phyloP scores from a whole-genome alignment of 2,888 invertebrate species.

The Ditylenchus weischeri region DNA sequence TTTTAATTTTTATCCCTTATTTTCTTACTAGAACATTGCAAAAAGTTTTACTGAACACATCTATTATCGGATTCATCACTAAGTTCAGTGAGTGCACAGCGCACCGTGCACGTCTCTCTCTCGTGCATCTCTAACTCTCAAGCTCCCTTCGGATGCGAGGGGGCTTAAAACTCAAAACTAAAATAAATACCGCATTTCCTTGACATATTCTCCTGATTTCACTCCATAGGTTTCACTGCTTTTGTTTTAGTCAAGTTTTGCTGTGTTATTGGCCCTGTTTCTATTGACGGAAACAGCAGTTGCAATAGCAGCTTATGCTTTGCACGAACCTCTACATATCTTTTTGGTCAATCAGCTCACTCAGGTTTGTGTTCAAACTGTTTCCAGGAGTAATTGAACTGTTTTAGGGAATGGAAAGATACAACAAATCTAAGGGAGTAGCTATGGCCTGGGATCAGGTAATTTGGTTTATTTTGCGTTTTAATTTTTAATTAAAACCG shows the following conservation, averaged over 20 bases:
- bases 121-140: no score
- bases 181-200: no score
- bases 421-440: constrained; percentile 45
- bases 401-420: constrained; percentile 45
- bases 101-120: no score
- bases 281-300: constrained; percentile 54
- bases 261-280: constrained; percentile 51
- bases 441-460: constrained; percentile 51
- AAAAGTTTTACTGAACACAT: no score
- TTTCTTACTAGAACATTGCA: no score
- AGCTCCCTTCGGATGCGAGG: no score
- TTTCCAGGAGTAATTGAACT: neutral
- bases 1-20: no score
- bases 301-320: constrained; percentile 53
- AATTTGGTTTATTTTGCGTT: constrained; percentile 5
- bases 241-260: constrained; percentile 42
- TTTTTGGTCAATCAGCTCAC: constrained; percentile 37
- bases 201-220: constrained; percentile 33
- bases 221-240: constrained; percentile 11
- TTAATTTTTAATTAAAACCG: neutral
- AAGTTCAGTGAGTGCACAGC: no score
- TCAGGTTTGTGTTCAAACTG: constrained; percentile 23
- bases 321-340: constrained; percentile 46
- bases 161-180: no score
- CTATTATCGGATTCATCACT: no score